Percentiles rank a stretch among this genome's conserved stretches.
These are phyloP conservation scores for Chironomus tepperi DNA, from an alignment of 1,140 invertebrate genomes.

Conservation along the genomic window DNA sequence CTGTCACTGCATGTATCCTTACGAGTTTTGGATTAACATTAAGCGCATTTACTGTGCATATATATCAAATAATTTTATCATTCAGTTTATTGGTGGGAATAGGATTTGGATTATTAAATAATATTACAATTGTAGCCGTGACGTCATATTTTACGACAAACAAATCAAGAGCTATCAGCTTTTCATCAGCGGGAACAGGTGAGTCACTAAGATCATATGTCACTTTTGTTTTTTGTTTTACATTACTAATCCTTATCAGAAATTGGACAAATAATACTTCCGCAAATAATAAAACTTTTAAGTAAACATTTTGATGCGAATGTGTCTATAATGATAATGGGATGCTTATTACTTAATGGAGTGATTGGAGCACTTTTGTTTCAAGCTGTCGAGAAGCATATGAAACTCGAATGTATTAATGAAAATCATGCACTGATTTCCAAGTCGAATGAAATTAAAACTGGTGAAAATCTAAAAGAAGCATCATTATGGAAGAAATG, in stretches of 20 bases:
- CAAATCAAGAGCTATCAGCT: constrained; percentile 56
- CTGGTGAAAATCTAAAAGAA: constrained; percentile 28
- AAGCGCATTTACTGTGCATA: constrained; percentile 50
- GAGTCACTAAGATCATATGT: too few species aligned
- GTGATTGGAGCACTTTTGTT: constrained; percentile 43
- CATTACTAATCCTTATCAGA: constrained; percentile 36
- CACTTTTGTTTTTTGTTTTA: too few species aligned
- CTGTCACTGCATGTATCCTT: constrained; percentile 49
- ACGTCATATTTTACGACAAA: constrained; percentile 61
- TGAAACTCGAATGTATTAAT: constrained; percentile 35
- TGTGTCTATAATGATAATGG: constrained; percentile 50
- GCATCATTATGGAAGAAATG: constrained; percentile 26
- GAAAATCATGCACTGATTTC: neutral
- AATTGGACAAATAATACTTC: constrained; percentile 64
- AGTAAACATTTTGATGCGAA: constrained; percentile 47
- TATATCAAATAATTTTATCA: constrained; percentile 53
- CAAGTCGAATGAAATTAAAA: constrained; percentile 27
- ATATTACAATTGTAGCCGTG: constrained; percentile 59
- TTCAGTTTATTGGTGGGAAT: constrained; percentile 56
- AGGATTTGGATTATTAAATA: constrained; percentile 53
- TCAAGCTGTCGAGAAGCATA: constrained; percentile 46
- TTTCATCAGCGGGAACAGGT: constrained; percentile 55
- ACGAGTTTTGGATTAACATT: constrained; percentile 51
- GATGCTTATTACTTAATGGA: constrained; percentile 51
- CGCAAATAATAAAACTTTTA: constrained; percentile 52